Percentiles rank a stretch among this genome's conserved stretches.
Conservation (phyloP, 2,113 vertebrate species). For the Pseudorectes ferrugineus region DNA sequence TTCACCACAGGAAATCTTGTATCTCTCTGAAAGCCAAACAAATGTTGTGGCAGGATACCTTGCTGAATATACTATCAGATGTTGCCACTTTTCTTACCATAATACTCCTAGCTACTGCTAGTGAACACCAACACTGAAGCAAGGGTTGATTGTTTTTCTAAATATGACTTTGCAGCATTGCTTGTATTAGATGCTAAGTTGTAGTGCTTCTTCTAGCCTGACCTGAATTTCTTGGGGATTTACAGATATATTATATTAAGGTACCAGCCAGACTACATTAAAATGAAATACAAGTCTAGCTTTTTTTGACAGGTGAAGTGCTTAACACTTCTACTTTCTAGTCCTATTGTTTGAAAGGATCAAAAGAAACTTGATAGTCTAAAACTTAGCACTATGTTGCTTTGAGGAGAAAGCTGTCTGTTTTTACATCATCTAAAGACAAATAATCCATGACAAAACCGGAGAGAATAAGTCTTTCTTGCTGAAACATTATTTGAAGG, state of each 20-base stretch:
- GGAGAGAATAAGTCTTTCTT: neutral
- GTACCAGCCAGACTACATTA: neutral
- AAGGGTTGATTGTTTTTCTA: neutral
- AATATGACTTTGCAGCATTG: neutral
- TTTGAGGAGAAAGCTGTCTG: neutral
- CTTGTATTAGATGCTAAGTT: neutral
- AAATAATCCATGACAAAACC: neutral
- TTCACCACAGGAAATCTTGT: neutral
- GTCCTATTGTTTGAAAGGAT: neutral
- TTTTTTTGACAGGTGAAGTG: conserved; percentile 24
- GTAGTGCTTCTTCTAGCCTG: neutral
- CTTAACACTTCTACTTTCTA: neutral
- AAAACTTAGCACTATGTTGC: neutral
- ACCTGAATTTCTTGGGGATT: conserved; percentile 22
- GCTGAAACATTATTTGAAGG: neutral
- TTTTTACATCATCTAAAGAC: neutral
- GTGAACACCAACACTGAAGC: neutral
- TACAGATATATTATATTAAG: neutral
- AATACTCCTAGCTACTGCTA: neutral
- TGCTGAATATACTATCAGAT: neutral
- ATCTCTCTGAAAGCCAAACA: neutral
- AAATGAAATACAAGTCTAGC: conserved; percentile 11
- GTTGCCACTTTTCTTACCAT: neutral
- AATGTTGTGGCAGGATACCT: neutral
- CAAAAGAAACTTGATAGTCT: neutral